A percentile compares a stretch with the other conserved stretches of the same genome.
phyloP scores from a whole-genome alignment of 2,113 vertebrate genomes.

The Caranx ignobilis region DNA sequence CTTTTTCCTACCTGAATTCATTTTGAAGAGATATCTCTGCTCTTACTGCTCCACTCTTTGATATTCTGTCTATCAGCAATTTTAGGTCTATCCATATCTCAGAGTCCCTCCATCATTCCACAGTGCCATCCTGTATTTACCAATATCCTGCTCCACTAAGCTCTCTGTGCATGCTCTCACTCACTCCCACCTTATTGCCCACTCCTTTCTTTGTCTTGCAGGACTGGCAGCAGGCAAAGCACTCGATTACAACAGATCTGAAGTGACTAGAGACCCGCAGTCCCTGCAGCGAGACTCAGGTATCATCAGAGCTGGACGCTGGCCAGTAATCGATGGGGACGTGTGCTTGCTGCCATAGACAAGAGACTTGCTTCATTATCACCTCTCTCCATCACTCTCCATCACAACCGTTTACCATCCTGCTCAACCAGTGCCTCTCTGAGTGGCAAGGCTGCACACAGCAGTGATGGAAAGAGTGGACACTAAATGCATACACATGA shows the following conservation, averaged over 20 bases:
- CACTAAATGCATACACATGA: not conserved
- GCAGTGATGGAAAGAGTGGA: not conserved
- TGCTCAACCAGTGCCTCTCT: constrained; percentile 27
- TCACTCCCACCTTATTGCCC: not conserved
- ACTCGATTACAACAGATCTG: constrained; percentile 54
- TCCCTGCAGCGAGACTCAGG: constrained; percentile 44
- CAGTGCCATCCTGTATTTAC: constrained; percentile 26
- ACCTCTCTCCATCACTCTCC: constrained; percentile 62
- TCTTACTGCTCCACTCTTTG: constrained; percentile 41
- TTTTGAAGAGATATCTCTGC: not conserved
- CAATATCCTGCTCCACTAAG: constrained; percentile 23
- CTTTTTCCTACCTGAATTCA: not conserved
- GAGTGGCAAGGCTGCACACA: constrained; percentile 25
- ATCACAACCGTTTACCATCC: constrained; percentile 57
- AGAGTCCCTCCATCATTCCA: constrained; percentile 45
- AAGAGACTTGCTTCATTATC: constrained; percentile 70
- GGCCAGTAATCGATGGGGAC: constrained; percentile 69
- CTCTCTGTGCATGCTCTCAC: not conserved
- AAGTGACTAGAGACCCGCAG: constrained; percentile 41
- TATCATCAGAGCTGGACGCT: constrained; percentile 64
- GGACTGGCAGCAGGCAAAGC: constrained; percentile 35
- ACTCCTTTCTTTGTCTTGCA: constrained; percentile 40
- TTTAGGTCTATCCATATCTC: constrained; percentile 31
- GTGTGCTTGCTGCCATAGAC: constrained; percentile 52
- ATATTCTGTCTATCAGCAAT: constrained; percentile 60